Evolutionary conservation across 2,797 vertebrate genomes (phyloP).

Genomic region (Alca torda): DNA sequence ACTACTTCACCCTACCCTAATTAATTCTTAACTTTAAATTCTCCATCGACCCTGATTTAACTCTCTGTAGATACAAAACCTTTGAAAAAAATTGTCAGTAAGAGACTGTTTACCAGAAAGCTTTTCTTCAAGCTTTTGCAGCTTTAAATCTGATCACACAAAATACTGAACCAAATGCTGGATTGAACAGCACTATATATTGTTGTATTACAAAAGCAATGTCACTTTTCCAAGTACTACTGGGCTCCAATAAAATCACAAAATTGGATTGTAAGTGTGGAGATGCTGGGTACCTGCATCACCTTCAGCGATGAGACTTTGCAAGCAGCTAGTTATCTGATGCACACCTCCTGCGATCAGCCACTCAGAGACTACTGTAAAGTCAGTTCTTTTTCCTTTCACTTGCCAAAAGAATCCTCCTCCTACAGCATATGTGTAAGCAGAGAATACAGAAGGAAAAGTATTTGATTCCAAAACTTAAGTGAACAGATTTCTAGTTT

Average conservation of each 20-base stretch:
- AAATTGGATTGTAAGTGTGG: neutral
- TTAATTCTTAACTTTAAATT: conserved; percentile 46
- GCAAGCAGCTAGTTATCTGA: neutral
- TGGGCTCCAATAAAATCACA: neutral
- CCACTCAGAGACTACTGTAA: neutral
- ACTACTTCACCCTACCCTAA: neutral
- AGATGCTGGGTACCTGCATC: neutral
- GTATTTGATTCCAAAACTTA: neutral
- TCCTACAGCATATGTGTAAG: neutral
- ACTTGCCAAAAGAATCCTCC: neutral
- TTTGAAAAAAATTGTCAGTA: neutral
- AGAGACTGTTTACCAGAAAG: neutral
- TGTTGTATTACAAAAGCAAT: neutral
- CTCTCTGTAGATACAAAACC: neutral
- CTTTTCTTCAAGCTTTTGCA: neutral
- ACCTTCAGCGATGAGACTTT: neutral
- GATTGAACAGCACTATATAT: neutral
- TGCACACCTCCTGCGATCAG: neutral
- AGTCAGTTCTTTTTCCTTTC: neutral
- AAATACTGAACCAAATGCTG: neutral
- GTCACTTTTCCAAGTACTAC: neutral
- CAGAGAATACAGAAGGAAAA: neutral
- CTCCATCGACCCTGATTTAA: neutral
- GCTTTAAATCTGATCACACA: neutral
- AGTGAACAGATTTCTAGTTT: neutral